Evolutionary conservation across 2,113 vertebrate genomes (phyloP).

Genomic region (Atherinomorus stipes): DNA sequence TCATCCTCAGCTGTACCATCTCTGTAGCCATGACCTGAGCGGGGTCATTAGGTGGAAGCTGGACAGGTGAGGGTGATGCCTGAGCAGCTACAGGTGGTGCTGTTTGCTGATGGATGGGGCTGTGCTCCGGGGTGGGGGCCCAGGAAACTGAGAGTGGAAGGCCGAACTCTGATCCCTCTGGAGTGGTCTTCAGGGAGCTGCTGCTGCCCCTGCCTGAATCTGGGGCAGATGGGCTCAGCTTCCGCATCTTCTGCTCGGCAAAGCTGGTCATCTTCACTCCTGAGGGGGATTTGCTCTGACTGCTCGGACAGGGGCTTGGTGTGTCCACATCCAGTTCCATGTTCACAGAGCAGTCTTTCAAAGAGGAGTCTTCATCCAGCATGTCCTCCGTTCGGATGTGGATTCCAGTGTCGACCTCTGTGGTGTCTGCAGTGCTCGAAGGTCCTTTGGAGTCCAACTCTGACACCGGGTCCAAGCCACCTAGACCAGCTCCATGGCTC

Average conservation of each 20-base stretch:
- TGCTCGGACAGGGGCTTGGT: slow-evolving; percentile 91
- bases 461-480: slow-evolving; percentile 80
- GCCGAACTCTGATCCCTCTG: slow-evolving; percentile 92
- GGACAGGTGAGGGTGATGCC: slow-evolving; percentile 43
- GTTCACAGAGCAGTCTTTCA: slow-evolving; percentile 94
- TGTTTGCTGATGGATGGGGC: slow-evolving; percentile 79
- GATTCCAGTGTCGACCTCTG: slow-evolving; percentile 95
- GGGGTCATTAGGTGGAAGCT: slow-evolving; percentile 85
- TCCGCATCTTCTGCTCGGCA: slow-evolving; percentile 94
- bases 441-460: slow-evolving; percentile 87
- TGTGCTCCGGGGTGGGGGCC: slow-evolving; percentile 90
- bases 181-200: slow-evolving; percentile 93
- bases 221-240: slow-evolving; percentile 87
- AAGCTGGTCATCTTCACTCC: slow-evolving; percentile 95
- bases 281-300: slow-evolving; percentile 89
- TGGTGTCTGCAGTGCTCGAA: slow-evolving; percentile 89
- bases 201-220: slow-evolving; percentile 83
- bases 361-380: slow-evolving; percentile 95
- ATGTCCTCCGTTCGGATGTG: slow-evolving; percentile 95
- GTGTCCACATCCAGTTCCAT: slow-evolving; percentile 95
- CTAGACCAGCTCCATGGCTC: slow-evolving; percentile 74
- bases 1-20: slow-evolving; percentile 95
- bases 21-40: slow-evolving; percentile 95
- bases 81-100: slow-evolving; percentile 21
- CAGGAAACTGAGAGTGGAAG: slow-evolving; percentile 92